Base-by-base conservation (phyloP, 92 coral and sea anemone species). In the Umimayanthus chanpuru region DNA sequence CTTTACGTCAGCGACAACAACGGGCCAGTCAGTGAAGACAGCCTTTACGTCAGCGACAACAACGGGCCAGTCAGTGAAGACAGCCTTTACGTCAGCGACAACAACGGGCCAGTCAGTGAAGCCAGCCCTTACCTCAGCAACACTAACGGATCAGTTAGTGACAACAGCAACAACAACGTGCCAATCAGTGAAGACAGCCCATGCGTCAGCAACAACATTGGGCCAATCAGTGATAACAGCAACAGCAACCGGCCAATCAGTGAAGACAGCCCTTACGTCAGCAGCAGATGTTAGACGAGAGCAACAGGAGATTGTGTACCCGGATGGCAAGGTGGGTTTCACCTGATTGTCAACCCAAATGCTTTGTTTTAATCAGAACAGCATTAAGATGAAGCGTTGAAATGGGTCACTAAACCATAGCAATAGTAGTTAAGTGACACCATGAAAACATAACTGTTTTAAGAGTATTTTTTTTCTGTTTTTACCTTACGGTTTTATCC, bases 251-350 rank as follows among this genome's bases (percentile, higher is more conserved):
- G 23, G 30, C 82, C 29, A 58, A 61, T 23, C 53, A 39, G 26
- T 20, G 12, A 43, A 75, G 79, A 38, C 50, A 75, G 79, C 79
- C 10, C 12, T 39, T 29, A 8, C 87, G 10, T 67, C 65, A 43
- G 74, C 77, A 83, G 40, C 66, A 49, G 87, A 70, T 68, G 41
- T 49, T 14, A 70, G 26, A 41, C 78, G 77, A 44, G 87, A 68
- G 30, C 76, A 70, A 44, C 77, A 83, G 18, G 87, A 83, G 36
- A 70, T 83, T 44, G 78, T 83, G 21, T 83, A 83, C 65, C 87
- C 78, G 38, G 87, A 83, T 47, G 87, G 87, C 44, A 83, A 83
- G 77, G 87, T 83, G 11, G 43, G 82, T 21, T 28, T 68, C 26
- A 29, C n/a, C 21, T 72, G 6, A 61, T 4, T 61, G 0, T 20